A percentile compares a stretch with the other conserved stretches of the same genome.
These are phyloP conservation scores for Chiloscyllium punctatum DNA, from an alignment of 2,797 vertebrate genomes.

Conservation along the genomic window DNA sequence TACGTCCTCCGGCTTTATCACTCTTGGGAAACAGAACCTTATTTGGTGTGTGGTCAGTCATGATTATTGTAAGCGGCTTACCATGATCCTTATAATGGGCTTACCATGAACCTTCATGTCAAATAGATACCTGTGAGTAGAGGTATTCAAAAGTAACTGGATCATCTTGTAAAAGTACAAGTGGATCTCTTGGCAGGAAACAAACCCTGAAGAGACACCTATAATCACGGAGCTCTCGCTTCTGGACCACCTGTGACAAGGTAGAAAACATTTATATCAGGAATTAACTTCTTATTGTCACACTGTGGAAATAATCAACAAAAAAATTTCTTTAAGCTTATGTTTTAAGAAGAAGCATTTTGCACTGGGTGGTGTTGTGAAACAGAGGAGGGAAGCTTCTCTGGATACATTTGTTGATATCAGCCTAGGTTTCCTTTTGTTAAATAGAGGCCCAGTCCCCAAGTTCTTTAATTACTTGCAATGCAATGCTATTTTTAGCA, in stretches of 20 bases:
- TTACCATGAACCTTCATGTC: neutral
- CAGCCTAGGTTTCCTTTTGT: neutral
- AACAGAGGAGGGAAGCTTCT: neutral
- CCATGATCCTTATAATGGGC: neutral
- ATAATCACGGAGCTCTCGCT: slow-evolving; percentile 84
- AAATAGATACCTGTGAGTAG: slow-evolving; percentile 77
- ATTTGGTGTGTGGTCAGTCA: neutral
- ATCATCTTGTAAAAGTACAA: slow-evolving; percentile 84
- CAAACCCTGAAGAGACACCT: slow-evolving; percentile 92
- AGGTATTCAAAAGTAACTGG: slow-evolving; percentile 87
- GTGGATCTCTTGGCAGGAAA: slow-evolving; percentile 84
- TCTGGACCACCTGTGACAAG: slow-evolving; percentile 78
- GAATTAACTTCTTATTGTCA: neutral
- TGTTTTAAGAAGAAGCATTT: neutral
- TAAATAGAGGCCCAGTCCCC: neutral
- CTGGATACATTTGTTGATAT: neutral
- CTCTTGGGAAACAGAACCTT: neutral
- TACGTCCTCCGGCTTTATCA: neutral
- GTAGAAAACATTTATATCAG: neutral
- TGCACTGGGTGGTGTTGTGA: neutral
- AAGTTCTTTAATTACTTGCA: neutral
- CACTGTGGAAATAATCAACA: neutral
- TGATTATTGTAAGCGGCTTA: neutral
- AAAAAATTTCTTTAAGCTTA: neutral
- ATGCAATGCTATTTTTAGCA: neutral